Evolutionary conservation across 2,888 invertebrate species (phyloP), one percentile per base, ranked within the genome.

Genomic region (Ochlodes sylvanus): DNA sequence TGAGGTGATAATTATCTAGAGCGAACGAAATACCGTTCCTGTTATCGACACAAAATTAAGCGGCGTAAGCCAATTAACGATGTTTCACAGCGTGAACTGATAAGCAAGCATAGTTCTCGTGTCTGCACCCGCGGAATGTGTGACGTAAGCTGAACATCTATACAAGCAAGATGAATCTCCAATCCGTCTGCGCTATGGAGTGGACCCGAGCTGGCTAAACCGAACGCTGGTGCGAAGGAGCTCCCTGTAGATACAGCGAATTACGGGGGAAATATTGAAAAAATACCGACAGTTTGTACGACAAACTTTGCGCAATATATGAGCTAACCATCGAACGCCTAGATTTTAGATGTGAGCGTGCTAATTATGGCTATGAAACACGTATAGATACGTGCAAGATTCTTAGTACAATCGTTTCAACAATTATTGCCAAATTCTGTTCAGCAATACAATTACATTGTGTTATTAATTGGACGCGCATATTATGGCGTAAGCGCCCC

Each of bases 141-240:
- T 76, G 66, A 60, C 54, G 52, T 47, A 67, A 82, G 79, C 79
- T 75, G 80, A 78, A 78, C 78, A 85, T 83, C 84, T 81, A 80
- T 80, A 81, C 71, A 87, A 87, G 87, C 88, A 76, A 75, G 75
- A 79, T 81, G 80, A 79, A 62, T 76, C 87, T 88, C 88, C 88
- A 87, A 81, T 72, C 71, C 65, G 87, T 89, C 85, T 75, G 75
- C 76, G 75, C 72, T 64, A 78, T 88, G 89, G 88, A 89, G 88
- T 88, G 79, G 76, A 78, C 75, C 80, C 78, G 77, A 75, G 74
- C 77, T 70, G 63, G 72, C 72, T 77, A 75, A 65, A 63, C 69
- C 68, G 62, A 62, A 73, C 47, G 54, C 60, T 58, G 52, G 60
- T 69, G 69, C 68, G 66, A 69, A 21, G n/a, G 60, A 61, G 66